Base-by-base conservation (phyloP, 1,140 invertebrate species). In the Anastatus disparis region DNA sequence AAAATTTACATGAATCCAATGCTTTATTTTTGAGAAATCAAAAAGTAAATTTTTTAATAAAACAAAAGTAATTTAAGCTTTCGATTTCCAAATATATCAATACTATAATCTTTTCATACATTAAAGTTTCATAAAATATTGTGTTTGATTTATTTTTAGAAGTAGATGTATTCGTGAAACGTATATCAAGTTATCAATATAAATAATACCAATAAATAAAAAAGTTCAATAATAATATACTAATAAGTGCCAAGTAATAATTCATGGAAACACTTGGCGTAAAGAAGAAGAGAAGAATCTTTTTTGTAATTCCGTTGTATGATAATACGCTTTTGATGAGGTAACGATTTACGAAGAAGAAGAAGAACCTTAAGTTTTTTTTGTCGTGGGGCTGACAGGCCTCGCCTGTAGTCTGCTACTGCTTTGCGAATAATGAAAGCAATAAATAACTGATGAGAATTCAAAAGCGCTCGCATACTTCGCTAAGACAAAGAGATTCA, bases 381-480 rank as follows among this genome's bases (percentile, higher is more conserved):
- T n/a, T n/a, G n/a, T 35, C 40, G 24, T 26, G 38, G 27, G 69
- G 52, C 42, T 53, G 71, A 67, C 61, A 53, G n/a, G 52, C 62
- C 42, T 44, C 48, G 31, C 46, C 27, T 55, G n/a, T 59, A 63
- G 53, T 50, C 29, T 50, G 17, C 27, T 35, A n/a, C n/a, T n/a
- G n/a, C n/a, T 22, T 53, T 46, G 52, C 17, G 69, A 79, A 74
- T 77, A 80, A 78, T 75, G 70, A 74, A 75, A 64, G 53, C 75
- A 42, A 79, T 82, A 81, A 80, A 82, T 82, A 82, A 82, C 79
- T 73, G 78, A 82, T 78, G 80, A 70, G 72, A 73, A 73, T 73
- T 66, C 56, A 75, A 74, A 70, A 22, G 68, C 9, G 40, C 52
- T 75, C 55, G 42, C 40, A 7, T 26, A n/a, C 40, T 48, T 24